Base-by-base conservation (phyloP, 2,113 vertebrate genomes). In the Xiphophorus couchianus region DNA sequence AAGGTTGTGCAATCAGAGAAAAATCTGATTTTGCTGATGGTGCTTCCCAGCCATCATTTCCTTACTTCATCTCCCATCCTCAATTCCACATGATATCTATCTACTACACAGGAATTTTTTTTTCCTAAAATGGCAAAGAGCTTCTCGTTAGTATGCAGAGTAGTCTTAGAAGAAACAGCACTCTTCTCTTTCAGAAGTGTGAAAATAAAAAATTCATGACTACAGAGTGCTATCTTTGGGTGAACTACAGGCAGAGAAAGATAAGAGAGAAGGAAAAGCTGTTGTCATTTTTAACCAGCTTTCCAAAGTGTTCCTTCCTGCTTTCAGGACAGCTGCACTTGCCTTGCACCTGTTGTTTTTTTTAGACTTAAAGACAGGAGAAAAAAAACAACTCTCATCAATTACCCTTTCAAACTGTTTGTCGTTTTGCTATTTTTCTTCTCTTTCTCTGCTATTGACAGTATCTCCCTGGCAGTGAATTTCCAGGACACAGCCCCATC, bases 171-270 rank as follows among this genome's bases (percentile, higher is more conserved):
- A 90, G 80, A 92, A 91, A 90, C 39, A 73, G 66, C 78, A 80
- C 83, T 80, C 81, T 87, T 82, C 76, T 82, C 86, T 90, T 86
- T 77, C 83, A 91, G 69, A 89, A 86, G 84, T 86, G 78, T 80
- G 80, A 88, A 83, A 84, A 87, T 92, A 69, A 92, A 93, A 93
- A 92, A 93, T 93, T 93, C 89, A 94, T 91, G 81, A 87, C 68
- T 78, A 74, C 63, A 76, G 80, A 86, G 83, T 66, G 85, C 76
- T 84, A 68, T 90, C 74, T 89, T 42, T 78, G 71, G 83, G 77
- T 3, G 62, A 54, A 80, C 35, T 51, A n/a, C 65, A 81, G 63
- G 33, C 13, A 33, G 66, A 62, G 67, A 9, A 25, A 66, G 66
- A 82, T 78, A 70, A 80, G 72, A 65, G 78, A 48, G 60, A 70